phyloP scores from a whole-genome alignment of 2,888 invertebrate genomes.

The Acanthacorydalis orientalis region DNA sequence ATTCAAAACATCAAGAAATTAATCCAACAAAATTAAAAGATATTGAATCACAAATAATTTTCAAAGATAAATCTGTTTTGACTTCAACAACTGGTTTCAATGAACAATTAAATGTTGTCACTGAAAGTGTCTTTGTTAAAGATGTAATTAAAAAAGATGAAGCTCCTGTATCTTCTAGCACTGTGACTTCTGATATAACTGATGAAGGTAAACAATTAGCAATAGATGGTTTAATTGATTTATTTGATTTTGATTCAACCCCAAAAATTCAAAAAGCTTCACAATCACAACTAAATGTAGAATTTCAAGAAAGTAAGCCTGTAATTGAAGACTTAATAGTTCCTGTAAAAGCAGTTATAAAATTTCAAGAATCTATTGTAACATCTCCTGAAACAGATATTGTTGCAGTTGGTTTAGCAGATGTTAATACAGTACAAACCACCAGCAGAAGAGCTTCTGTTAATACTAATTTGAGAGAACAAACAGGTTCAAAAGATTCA shows the following conservation, averaged over 20 bases:
- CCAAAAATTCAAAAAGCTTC: slow-evolving; percentile 2
- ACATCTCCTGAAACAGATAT: background rate
- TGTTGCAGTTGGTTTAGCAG: background rate
- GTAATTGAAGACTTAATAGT: slow-evolving; percentile 2
- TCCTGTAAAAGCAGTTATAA: slow-evolving; percentile 3
- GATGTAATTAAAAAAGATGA: background rate
- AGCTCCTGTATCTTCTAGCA: slow-evolving; percentile 7
- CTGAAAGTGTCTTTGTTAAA: too few relatives aligned
- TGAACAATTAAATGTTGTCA: background rate
- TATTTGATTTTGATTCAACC: slow-evolving; percentile 20
- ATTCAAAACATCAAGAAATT: slow-evolving; percentile 16
- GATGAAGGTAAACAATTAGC: slow-evolving; percentile 25
- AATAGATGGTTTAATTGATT: slow-evolving; percentile 28
- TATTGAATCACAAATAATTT: slow-evolving; percentile 21
- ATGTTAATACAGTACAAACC: slow-evolving; percentile 1
- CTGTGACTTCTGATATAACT: too few relatives aligned
- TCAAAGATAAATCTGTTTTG: slow-evolving; percentile 3
- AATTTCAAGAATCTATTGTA: background rate
- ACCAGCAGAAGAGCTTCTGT: background rate
- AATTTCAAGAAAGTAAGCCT: background rate
- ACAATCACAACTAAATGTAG: background rate
- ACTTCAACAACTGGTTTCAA: background rate
- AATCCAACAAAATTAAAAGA: slow-evolving; percentile 16
- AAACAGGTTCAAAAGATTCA: background rate
- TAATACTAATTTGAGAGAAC: background rate